Conservation (phyloP, 2,797 vertebrate genomes). For the Hyperoplus immaculatus region DNA sequence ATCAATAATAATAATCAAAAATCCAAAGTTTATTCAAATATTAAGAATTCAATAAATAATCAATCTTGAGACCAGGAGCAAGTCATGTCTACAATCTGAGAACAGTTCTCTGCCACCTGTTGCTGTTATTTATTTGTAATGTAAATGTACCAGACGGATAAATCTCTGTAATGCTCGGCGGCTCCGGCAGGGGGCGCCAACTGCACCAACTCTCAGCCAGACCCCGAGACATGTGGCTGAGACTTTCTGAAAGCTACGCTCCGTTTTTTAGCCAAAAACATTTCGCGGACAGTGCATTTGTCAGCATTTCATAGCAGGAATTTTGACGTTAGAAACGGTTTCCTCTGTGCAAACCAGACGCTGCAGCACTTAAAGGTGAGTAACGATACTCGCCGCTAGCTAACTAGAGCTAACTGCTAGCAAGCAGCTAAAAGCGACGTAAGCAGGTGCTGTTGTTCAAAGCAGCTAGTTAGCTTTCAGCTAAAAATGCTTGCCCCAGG, state of each 20-base stretch:
- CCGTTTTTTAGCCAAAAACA: slow-evolving; percentile 57
- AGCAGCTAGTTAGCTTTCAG: slow-evolving; percentile 68
- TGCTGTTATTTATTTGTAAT: slow-evolving; percentile 1
- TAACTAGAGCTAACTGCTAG: slow-evolving; percentile 63
- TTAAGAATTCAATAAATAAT: no score
- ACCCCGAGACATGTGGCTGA: slow-evolving; percentile 82
- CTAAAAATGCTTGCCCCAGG: slow-evolving; percentile 35
- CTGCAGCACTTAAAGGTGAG: slow-evolving; percentile 67
- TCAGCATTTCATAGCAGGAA: slow-evolving; percentile 21
- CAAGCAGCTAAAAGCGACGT: slow-evolving; percentile 72
- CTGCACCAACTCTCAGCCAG: slow-evolving; percentile 46
- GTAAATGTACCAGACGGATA: slow-evolving; percentile 11
- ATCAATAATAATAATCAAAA: no score
- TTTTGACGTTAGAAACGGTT: slow-evolving; percentile 22
- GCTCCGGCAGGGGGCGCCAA: slow-evolving; percentile 58
- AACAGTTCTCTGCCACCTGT: slow-evolving; percentile 3
- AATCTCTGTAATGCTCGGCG: slow-evolving; percentile 36
- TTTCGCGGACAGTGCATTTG: slow-evolving; percentile 20
- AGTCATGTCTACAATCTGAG: background rate
- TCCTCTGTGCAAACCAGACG: slow-evolving; percentile 22
- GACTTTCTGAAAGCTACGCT: slow-evolving; percentile 77
- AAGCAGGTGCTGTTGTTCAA: slow-evolving; percentile 78
- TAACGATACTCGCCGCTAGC: slow-evolving; percentile 41
- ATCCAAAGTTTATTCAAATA: no score
- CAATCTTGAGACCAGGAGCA: no score